Conservation (phyloP, 2,113 vertebrate genomes). For the Actenoides lindsayi region DNA sequence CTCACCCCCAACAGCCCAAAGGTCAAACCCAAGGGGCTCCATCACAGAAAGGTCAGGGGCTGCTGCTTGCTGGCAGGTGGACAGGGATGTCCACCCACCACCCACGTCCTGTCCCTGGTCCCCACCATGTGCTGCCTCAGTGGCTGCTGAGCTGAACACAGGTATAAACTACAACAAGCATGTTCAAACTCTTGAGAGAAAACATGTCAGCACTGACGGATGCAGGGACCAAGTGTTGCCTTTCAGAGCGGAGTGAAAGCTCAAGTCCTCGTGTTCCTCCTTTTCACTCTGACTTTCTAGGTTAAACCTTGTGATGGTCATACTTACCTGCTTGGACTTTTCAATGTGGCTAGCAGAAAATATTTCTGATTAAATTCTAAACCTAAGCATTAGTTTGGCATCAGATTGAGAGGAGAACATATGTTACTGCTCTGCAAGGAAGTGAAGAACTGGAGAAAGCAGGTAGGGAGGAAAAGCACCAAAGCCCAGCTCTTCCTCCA, state of each 20-base stretch:
- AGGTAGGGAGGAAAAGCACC: neutral
- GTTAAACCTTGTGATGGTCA: neutral
- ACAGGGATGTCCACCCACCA: too few relatives aligned
- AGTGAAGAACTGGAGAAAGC: neutral
- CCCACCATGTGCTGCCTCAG: rapidly evolving
- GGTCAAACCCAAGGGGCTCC: neutral
- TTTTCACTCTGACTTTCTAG: neutral
- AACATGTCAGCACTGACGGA: neutral
- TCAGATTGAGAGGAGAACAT: neutral
- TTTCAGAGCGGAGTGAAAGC: neutral
- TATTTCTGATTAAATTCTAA: neutral
- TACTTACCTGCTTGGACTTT: neutral
- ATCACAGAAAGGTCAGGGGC: neutral
- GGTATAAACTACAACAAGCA: neutral
- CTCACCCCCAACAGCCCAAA: neutral
- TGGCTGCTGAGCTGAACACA: rapidly evolving
- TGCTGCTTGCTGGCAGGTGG: neutral
- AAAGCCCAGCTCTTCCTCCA: neutral
- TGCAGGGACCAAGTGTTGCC: neutral
- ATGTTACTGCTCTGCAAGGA: neutral
- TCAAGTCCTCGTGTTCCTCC: neutral
- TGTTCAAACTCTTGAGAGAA: neutral
- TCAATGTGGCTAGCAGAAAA: neutral
- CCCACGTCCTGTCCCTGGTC: neutral
- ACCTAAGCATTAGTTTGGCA: neutral